Evolutionary conservation across 2,888 invertebrate genomes (phyloP), one percentile per base, ranked within the genome.

Genomic region (Caenorhabditis angaria): DNA sequence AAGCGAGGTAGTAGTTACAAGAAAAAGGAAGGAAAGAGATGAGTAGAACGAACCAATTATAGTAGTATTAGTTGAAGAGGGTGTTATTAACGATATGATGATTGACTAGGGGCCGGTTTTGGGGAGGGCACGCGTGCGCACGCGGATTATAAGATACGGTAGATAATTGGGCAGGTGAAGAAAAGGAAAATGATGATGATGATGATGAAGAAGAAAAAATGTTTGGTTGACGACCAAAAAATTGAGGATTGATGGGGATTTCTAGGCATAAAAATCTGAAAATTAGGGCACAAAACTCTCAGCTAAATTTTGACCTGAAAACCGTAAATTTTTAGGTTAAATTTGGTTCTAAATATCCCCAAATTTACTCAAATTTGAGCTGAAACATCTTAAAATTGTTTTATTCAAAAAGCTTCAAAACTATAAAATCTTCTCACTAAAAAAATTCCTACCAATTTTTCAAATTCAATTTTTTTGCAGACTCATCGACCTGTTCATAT

Each of bases 401-500:
- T n/a, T n/a, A n/a, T n/a, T n/a, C n/a, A n/a, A n/a, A n/a, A n/a
- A n/a, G n/a, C n/a, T n/a, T n/a, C n/a, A n/a, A n/a, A 57, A n/a
- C n/a, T n/a, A n/a, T n/a, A n/a, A n/a, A n/a, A n/a, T n/a, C n/a
- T n/a, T n/a, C n/a, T n/a, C n/a, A n/a, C n/a, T n/a, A n/a, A n/a
- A n/a, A n/a, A n/a, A n/a, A n/a, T n/a, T n/a, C n/a, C n/a, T n/a
- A n/a, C n/a, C n/a, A n/a, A n/a, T n/a, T n/a, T n/a, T n/a, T n/a
- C n/a, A n/a, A 6, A 22, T 25, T 61, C n/a, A 18, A 41, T 5
- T 41, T 22, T 41, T 27, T 82, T 85, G 51, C 78, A 87, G 87
- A 85, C 85, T 1, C 85, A 85, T 66, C 85, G 87, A 1, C 87
- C 87, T 6, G 85, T 84, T 18, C 84, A 85, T 66, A 87, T 87